phyloP scores from a whole-genome alignment of 2,888 invertebrate species.

The Nomada fucata region DNA sequence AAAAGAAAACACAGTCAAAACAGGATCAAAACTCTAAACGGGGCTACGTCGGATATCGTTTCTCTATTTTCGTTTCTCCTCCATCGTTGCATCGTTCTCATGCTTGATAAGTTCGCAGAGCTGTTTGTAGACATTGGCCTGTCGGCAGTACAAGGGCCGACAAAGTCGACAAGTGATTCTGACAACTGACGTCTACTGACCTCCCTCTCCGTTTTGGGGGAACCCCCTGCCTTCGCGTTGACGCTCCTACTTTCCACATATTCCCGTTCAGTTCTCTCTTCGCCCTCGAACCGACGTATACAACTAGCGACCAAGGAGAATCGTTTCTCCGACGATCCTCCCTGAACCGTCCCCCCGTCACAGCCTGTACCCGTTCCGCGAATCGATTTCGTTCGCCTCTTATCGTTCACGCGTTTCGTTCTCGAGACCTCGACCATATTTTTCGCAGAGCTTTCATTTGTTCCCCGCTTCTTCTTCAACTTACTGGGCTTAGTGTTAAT shows the following conservation, averaged over 20 bases:
- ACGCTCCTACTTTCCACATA: conserved; percentile 63
- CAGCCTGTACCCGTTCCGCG: conserved; percentile 56
- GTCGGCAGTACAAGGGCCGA: conserved; percentile 57
- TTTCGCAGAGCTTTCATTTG: neutral
- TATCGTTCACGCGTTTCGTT: conserved; percentile 39
- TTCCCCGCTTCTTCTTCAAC: conserved; percentile 1
- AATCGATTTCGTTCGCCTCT: conserved; percentile 29
- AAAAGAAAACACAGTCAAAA: conserved; percentile 19
- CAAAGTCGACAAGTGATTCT: conserved; percentile 61
- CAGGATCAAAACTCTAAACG: conserved; percentile 48
- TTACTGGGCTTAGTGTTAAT: conserved; percentile 6
- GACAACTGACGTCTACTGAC: conserved; percentile 80
- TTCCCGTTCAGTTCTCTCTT: conserved; percentile 66
- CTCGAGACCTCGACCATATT: neutral
- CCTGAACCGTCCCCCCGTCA: conserved; percentile 59
- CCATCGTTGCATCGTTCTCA: neutral
- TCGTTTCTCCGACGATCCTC: conserved; percentile 73
- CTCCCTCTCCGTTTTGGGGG: conserved; percentile 82
- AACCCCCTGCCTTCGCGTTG: conserved; percentile 71
- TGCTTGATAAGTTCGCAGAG: conserved; percentile 64
- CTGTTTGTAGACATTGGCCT: conserved; percentile 83
- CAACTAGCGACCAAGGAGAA: conserved; percentile 82
- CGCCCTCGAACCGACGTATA: conserved; percentile 81
- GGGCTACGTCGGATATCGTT: conserved; percentile 5
- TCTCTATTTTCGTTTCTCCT: neutral